Conservation (phyloP, 2,888 invertebrate genomes). For the Lapara coniferarum region DNA sequence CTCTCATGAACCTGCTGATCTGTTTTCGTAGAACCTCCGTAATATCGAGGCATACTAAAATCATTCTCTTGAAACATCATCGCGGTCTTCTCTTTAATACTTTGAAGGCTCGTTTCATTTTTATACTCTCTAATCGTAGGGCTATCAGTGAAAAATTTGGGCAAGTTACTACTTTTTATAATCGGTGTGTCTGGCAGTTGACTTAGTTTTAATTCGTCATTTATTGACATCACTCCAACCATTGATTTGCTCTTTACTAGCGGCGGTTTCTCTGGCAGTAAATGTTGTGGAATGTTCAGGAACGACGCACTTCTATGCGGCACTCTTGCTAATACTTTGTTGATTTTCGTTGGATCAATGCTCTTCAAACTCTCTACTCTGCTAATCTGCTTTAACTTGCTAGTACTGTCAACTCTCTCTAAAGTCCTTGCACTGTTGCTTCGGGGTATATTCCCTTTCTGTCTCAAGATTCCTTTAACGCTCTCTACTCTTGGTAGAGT, state of each 20-base stretch:
- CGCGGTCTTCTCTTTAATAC: conserved; percentile 81
- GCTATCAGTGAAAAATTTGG: conserved; percentile 75
- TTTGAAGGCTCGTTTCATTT: conserved; percentile 72
- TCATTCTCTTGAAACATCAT: conserved; percentile 78
- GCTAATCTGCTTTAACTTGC: conserved; percentile 60
- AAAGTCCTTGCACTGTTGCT: conserved; percentile 70
- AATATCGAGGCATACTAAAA: conserved; percentile 86
- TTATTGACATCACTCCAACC: conserved; percentile 63
- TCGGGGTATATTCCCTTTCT: conserved; percentile 59
- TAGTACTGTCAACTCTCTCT: conserved; percentile 65
- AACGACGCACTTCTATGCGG: conserved; percentile 80
- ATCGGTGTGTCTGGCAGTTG: conserved; percentile 78
- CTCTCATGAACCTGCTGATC: conserved; percentile 70
- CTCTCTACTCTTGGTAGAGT: conserved; percentile 72
- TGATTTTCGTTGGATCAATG: conserved; percentile 71
- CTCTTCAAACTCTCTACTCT: conserved; percentile 77
- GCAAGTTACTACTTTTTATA: conserved; percentile 74
- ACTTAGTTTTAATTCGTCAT: conserved; percentile 66
- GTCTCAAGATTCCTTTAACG: conserved; percentile 71
- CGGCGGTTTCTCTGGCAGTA: conserved; percentile 70
- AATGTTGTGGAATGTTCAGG: conserved; percentile 74
- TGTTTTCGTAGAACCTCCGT: conserved; percentile 69
- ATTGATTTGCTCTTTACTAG: conserved; percentile 73
- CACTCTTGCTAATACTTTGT: conserved; percentile 70
- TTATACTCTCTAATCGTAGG: conserved; percentile 71